Percentiles rank a stretch among this genome's conserved stretches.
Conservation (phyloP, 2,113 vertebrate species). For the Cettia cetti region DNA sequence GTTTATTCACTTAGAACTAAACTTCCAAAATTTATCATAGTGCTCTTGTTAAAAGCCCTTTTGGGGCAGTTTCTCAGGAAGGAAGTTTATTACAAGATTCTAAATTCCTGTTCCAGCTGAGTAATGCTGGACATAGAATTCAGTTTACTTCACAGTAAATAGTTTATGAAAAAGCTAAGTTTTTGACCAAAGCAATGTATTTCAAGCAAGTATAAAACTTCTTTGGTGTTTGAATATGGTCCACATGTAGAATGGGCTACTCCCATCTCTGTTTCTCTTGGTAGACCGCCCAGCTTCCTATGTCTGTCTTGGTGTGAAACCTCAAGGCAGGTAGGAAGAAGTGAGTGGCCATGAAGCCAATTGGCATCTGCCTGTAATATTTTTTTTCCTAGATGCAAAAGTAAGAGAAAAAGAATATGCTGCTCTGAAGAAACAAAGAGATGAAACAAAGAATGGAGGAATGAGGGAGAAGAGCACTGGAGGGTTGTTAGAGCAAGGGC, state of each 20-base stretch:
- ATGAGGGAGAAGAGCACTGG: not conserved
- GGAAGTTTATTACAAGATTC: not conserved
- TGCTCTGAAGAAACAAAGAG: not conserved
- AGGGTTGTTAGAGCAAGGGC: not conserved
- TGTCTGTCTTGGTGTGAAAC: not conserved
- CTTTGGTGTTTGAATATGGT: not conserved
- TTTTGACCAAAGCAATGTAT: not conserved
- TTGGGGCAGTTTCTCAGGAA: constrained; percentile 20
- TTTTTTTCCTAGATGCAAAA: not conserved
- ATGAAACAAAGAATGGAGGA: not conserved
- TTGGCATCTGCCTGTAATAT: not conserved
- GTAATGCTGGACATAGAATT: not conserved
- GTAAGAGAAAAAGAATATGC: not conserved
- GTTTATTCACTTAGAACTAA: constrained; percentile 34
- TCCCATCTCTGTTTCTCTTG: not conserved
- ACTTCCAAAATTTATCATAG: not conserved
- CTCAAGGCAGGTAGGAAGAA: not conserved
- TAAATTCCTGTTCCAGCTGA: not conserved
- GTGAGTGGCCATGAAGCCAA: not conserved
- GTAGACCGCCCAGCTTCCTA: not conserved
- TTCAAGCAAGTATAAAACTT: not conserved
- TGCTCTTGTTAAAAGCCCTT: not conserved
- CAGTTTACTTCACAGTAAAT: not conserved
- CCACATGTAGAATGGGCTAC: not conserved
- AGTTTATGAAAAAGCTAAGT: not conserved